Percentiles rank a stretch among this genome's conserved stretches.
phyloP scores from a whole-genome alignment of 2,113 vertebrate species.

The Ctenodactylus gundi region DNA sequence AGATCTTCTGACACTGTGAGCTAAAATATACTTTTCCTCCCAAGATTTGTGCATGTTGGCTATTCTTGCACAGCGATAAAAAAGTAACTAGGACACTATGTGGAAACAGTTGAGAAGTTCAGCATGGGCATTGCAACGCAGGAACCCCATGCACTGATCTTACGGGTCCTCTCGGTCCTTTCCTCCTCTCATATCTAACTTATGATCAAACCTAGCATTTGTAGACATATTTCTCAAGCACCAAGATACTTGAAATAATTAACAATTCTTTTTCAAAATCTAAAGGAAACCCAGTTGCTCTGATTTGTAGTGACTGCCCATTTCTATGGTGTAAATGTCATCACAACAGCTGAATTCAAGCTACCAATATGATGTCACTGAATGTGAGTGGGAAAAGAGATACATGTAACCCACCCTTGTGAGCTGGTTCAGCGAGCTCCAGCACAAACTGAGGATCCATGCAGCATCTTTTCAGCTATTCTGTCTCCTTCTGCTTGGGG shows the following conservation, averaged over 20 bases:
- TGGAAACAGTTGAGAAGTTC: too few species aligned
- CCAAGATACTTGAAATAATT: neutral
- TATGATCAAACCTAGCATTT: neutral
- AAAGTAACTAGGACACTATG: too few species aligned
- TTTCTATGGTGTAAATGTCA: constrained; percentile 38
- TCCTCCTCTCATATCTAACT: neutral
- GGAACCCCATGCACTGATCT: too few species aligned
- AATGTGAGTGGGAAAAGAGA: neutral
- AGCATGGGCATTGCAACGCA: too few species aligned
- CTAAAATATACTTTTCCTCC: too few species aligned
- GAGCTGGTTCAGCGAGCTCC: neutral
- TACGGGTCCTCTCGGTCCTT: neutral
- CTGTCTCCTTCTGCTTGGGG: neutral
- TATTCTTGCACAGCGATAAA: too few species aligned
- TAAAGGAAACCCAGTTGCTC: neutral
- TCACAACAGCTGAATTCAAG: neutral
- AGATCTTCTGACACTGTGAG: too few species aligned
- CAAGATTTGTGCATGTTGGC: too few species aligned
- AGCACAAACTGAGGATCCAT: neutral
- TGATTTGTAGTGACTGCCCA: neutral
- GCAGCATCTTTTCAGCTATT: neutral
- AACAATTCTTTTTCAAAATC: neutral
- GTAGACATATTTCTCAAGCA: neutral
- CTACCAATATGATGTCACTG: neutral
- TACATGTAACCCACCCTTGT: neutral